Evolutionary conservation across 2,797 vertebrate species (phyloP).

Genomic region (Phylloscopus collybita): DNA sequence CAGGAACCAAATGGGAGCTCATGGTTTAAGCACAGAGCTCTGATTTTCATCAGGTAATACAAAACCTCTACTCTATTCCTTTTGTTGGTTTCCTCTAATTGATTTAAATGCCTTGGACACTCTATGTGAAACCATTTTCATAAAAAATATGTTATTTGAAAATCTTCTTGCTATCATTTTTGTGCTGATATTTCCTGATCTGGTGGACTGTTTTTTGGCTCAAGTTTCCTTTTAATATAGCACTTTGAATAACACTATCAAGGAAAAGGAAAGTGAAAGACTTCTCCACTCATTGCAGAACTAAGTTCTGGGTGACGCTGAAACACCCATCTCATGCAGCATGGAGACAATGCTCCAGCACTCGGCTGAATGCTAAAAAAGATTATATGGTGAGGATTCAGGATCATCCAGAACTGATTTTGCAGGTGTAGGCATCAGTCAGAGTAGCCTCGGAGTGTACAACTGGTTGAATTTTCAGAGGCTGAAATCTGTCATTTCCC

Average conservation of each 20-base stretch:
- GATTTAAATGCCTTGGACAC: background rate
- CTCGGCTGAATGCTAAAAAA: background rate
- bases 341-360: background rate
- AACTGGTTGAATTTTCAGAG: conserved; percentile 45
- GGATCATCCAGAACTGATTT: background rate
- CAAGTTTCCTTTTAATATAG: background rate
- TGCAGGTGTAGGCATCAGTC: background rate
- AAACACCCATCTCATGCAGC: background rate
- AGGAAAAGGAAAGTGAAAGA: background rate
- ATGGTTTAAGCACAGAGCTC: background rate
- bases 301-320: background rate
- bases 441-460: conserved; percentile 9
- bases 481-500: conserved; percentile 55
- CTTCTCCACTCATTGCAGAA: background rate
- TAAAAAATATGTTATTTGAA: background rate
- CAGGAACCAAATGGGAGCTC: background rate
- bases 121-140: background rate
- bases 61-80: background rate
- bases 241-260: background rate
- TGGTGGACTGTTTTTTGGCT: background rate
- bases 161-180: background rate
- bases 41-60: background rate
- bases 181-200: background rate
- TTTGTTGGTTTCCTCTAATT: background rate
- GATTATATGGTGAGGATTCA: fast-evolving